Percentiles rank a stretch among this genome's conserved stretches.
Conservation (phyloP, 2,888 invertebrate species). For the Chymomyza fuscimana region DNA sequence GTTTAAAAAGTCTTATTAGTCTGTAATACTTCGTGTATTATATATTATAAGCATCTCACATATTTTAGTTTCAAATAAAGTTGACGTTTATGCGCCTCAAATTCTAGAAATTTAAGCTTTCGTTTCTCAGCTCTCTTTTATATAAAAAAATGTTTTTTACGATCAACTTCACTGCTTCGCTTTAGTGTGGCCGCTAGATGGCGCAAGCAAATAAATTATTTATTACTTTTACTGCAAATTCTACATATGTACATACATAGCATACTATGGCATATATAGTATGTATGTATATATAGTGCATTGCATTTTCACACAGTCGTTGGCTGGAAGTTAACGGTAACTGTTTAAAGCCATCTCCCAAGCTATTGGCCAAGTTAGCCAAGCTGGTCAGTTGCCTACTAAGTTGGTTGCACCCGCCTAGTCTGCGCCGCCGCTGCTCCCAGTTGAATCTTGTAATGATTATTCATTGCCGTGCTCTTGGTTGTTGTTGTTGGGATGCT, state of each 20-base stretch:
- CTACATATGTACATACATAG: background rate
- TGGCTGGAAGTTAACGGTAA: constrained; percentile 4
- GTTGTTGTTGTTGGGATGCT: constrained; percentile 29
- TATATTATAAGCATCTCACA: too few species aligned
- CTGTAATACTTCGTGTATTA: too few species aligned
- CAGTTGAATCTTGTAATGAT: constrained; percentile 52
- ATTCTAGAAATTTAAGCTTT: too few species aligned
- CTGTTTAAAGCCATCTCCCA: background rate
- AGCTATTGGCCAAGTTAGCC: constrained; percentile 1
- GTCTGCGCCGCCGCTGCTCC: background rate
- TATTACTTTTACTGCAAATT: background rate
- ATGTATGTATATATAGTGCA: background rate
- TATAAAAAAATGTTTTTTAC: too few species aligned
- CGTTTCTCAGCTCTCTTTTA: too few species aligned
- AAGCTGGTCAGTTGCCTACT: background rate
- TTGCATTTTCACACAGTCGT: background rate
- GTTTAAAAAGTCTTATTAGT: too few species aligned
- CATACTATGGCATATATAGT: too few species aligned
- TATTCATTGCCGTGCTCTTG: constrained; percentile 61
- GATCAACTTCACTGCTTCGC: too few species aligned
- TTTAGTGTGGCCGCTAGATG: too few species aligned
- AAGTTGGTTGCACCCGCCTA: background rate
- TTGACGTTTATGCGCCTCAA: too few species aligned
- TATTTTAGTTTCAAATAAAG: too few species aligned
- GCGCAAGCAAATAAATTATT: too few species aligned